Percentiles rank a stretch among this genome's conserved stretches.
These are phyloP conservation scores for Myotis brandtii DNA, from an alignment of 2,113 vertebrate species.

Conservation along the genomic window DNA sequence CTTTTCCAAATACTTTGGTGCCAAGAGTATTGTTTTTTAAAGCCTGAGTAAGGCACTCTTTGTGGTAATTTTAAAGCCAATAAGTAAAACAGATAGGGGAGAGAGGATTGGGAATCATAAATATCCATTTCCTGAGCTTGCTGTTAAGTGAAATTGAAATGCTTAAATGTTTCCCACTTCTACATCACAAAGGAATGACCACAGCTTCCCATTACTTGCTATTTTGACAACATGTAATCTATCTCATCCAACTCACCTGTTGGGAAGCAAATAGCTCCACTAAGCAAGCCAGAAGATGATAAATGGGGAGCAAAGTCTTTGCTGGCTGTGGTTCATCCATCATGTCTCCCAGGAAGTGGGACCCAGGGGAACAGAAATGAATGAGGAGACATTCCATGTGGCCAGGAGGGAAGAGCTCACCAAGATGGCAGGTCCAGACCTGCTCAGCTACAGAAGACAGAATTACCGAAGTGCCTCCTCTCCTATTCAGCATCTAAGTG, in stretches of 20 bases:
- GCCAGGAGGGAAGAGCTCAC: not conserved
- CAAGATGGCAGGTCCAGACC: not conserved
- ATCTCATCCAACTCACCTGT: constrained; percentile 62
- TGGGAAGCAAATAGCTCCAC: constrained; percentile 59
- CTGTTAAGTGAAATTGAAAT: constrained; percentile 50
- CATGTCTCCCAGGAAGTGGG: constrained; percentile 43
- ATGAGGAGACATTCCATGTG: not conserved
- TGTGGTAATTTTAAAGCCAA: constrained; percentile 17
- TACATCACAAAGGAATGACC: constrained; percentile 62
- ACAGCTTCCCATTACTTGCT: constrained; percentile 58
- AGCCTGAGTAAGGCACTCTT: not conserved
- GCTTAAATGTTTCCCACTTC: constrained; percentile 40
- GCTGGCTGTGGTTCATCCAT: constrained; percentile 24
- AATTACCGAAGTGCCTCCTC: not conserved
- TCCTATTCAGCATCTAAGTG: not conserved
- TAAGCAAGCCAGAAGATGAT: constrained; percentile 54
- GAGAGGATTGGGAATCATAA: not conserved
- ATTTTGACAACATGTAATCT: constrained; percentile 67
- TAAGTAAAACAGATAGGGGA: constrained; percentile 14
- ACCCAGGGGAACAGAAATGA: not conserved
- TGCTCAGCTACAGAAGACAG: not conserved
- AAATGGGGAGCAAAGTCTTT: constrained; percentile 16
- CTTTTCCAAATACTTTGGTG: constrained; percentile 31
- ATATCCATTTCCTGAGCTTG: constrained; percentile 33
- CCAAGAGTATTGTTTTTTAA: not conserved